These are phyloP conservation scores for Acleris cristana DNA, from an alignment of 2,888 invertebrate species.

Conservation along the genomic window DNA sequence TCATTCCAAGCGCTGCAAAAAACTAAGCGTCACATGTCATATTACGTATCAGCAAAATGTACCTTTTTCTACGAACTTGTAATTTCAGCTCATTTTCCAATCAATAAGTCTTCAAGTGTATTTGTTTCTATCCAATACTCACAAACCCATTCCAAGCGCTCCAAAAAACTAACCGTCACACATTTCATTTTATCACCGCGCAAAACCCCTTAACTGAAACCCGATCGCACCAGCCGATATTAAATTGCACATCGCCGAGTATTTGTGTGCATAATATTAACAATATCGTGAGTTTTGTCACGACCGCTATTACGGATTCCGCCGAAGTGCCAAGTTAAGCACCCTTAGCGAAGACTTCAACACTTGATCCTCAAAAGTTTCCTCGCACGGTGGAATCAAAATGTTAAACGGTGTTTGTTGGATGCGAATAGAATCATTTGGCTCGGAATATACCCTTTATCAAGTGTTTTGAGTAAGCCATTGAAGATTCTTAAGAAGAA, in stretches of 20 bases:
- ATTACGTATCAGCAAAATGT: too few relatives aligned
- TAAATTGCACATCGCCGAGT: conserved; percentile 31
- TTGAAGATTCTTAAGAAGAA: not conserved
- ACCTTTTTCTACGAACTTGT: too few relatives aligned
- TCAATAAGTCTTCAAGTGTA: too few relatives aligned
- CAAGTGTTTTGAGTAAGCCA: not conserved
- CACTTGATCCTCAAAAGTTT: conserved; percentile 63
- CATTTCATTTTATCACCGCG: not conserved
- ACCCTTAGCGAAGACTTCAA: conserved; percentile 62
- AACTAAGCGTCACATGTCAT: too few relatives aligned
- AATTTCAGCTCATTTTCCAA: too few relatives aligned
- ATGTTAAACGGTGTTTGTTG: conserved; percentile 38
- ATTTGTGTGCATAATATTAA: conserved; percentile 49
- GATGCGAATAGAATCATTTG: conserved; percentile 30
- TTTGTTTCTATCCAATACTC: too few relatives aligned
- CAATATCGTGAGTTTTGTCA: conserved; percentile 67
- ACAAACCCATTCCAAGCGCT: too few relatives aligned
- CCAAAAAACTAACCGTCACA: not conserved
- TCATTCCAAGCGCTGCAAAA: too few relatives aligned
- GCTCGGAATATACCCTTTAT: conserved; percentile 12
- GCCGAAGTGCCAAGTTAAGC: conserved; percentile 65
- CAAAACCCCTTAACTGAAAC: conserved; percentile 17
- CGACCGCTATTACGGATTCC: conserved; percentile 70
- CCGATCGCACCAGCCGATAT: conserved; percentile 36
- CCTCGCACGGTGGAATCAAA: conserved; percentile 40